Conservation (phyloP, 2,888 invertebrate species). For the Trichopoda pennipes region DNA sequence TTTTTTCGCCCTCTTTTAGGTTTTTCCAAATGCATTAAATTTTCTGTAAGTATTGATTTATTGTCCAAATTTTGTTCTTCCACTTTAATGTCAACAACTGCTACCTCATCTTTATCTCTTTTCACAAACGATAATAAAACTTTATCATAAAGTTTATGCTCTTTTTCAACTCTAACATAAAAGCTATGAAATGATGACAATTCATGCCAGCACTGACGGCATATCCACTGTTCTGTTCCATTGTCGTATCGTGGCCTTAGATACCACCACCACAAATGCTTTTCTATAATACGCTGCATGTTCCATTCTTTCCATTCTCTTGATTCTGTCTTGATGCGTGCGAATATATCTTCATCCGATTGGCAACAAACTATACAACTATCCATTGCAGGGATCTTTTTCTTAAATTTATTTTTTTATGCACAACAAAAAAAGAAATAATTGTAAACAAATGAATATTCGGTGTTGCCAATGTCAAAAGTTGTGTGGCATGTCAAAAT, state of each 20-base stretch:
- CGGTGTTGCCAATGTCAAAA: background rate
- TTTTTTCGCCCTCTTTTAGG: slow-evolving; percentile 41
- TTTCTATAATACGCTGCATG: slow-evolving; percentile 57
- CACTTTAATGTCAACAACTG: slow-evolving; percentile 19
- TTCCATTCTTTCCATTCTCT: slow-evolving; percentile 56
- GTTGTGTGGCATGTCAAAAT: no score
- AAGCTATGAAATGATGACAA: slow-evolving; percentile 58
- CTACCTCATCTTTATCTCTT: background rate
- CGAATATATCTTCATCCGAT: slow-evolving; percentile 37
- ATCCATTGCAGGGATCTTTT: slow-evolving; percentile 34
- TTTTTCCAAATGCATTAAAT: slow-evolving; percentile 31
- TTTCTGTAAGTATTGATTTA: slow-evolving; percentile 5
- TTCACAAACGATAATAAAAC: background rate
- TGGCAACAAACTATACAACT: slow-evolving; percentile 59
- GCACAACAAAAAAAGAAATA: slow-evolving; percentile 5
- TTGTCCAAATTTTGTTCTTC: slow-evolving; percentile 12
- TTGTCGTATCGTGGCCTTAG: background rate
- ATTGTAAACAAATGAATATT: slow-evolving; percentile 33
- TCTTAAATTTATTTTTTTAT: background rate
- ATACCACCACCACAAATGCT: slow-evolving; percentile 67
- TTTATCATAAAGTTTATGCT: slow-evolving; percentile 18
- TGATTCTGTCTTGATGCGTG: slow-evolving; percentile 31
- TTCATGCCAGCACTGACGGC: slow-evolving; percentile 53
- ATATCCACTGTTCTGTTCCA: slow-evolving; percentile 46
- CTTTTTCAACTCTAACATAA: slow-evolving; percentile 50